Conservation (phyloP, 2,113 vertebrate species). For the Etheostoma cragini region DNA sequence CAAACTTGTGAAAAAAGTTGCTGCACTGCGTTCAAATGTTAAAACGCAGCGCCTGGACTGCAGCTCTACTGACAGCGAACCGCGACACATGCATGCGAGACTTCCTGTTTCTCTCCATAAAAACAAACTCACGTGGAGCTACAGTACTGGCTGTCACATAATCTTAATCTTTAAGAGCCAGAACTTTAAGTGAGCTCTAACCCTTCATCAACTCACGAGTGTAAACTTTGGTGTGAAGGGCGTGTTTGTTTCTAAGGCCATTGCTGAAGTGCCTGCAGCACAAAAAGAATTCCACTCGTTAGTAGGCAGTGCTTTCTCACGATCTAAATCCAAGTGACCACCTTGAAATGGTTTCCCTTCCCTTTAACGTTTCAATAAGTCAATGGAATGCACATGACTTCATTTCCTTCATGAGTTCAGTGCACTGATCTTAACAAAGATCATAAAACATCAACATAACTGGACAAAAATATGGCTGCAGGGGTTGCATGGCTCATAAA, state of each 20-base stretch:
- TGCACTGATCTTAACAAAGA: constrained; percentile 29
- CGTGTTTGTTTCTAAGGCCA: constrained; percentile 24
- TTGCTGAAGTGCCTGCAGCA: not conserved
- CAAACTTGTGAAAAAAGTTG: constrained; percentile 6
- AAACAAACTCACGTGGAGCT: constrained; percentile 85
- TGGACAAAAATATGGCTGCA: constrained; percentile 22
- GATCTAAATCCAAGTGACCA: constrained; percentile 12
- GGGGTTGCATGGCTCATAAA: constrained; percentile 36
- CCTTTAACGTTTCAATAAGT: constrained; percentile 19
- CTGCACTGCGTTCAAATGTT: constrained; percentile 9
- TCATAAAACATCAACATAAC: constrained; percentile 42
- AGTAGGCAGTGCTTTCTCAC: constrained; percentile 38
- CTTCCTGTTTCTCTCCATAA: constrained; percentile 79
- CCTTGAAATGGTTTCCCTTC: constrained; percentile 11
- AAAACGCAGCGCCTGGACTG: not conserved
- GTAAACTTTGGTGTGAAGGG: not conserved
- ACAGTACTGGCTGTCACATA: constrained; percentile 45
- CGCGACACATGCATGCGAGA: constrained; percentile 40
- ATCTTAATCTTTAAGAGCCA: constrained; percentile 24
- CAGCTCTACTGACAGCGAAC: not conserved
- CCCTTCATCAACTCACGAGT: not conserved
- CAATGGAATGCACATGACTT: constrained; percentile 20
- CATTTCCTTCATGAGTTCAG: constrained; percentile 13
- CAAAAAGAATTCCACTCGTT: constrained; percentile 42
- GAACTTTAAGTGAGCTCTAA: not conserved